Percentiles rank a stretch among this genome's conserved stretches.
Conservation (phyloP, 2,888 invertebrate genomes). For the Craniophora ligustri region DNA sequence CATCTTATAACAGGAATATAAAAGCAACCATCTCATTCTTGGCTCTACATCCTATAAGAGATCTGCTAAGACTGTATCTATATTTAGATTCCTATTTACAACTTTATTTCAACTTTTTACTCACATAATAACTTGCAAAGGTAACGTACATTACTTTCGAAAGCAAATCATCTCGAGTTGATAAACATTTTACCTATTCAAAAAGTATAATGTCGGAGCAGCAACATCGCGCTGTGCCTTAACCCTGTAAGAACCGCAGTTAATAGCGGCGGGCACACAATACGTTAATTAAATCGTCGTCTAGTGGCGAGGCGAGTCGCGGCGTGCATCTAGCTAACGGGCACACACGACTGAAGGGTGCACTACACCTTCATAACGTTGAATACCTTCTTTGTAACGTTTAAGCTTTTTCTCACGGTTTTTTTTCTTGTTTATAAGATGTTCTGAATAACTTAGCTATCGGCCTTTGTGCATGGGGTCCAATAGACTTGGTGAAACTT, state of each 20-base stretch:
- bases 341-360: conserved; percentile 57
- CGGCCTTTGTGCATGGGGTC: no score
- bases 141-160: no score
- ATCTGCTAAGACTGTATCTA: no score
- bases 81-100: no score
- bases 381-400: conserved; percentile 35
- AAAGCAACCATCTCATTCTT: no score
- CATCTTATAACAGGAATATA: no score
- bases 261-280: conserved; percentile 82
- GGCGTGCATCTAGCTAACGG: conserved; percentile 85
- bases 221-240: conserved; percentile 36
- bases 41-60: no score
- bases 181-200: neutral
- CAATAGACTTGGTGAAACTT: no score
- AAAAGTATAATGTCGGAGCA: neutral
- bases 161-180: neutral
- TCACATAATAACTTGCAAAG: no score
- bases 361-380: conserved; percentile 46
- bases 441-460: neutral
- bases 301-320: conserved; percentile 68
- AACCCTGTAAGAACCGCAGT: conserved; percentile 60
- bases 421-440: conserved; percentile 1
- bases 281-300: conserved; percentile 87
- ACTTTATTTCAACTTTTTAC: no score
- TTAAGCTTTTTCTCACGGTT: conserved; percentile 41